Evolutionary conservation across 37 sponge, comb jelly and placozoan genomes (phyloP).

Genomic region (Dysidea cf. avara): DNA sequence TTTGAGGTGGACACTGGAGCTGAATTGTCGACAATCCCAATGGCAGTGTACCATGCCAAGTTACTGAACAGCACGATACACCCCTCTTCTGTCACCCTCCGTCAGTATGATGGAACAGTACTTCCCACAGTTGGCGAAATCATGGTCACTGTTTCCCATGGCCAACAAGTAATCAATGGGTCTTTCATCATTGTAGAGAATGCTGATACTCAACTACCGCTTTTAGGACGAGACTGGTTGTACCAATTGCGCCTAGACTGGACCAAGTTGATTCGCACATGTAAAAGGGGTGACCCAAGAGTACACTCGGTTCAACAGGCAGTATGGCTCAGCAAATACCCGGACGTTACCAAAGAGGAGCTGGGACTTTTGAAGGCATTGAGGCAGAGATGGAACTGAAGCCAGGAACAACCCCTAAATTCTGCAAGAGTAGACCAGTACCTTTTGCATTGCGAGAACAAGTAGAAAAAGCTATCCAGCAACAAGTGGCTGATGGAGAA

Average conservation of each 20-base stretch:
- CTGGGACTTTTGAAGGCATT: neutral
- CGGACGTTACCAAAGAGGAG: neutral
- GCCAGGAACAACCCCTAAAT: neutral
- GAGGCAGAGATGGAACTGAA: slow-evolving; percentile 2
- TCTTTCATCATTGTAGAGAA: neutral
- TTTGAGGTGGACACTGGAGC: slow-evolving; percentile 19
- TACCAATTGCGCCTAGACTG: neutral
- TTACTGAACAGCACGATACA: neutral
- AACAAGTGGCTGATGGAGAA: neutral
- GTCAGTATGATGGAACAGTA: slow-evolving; percentile 1
- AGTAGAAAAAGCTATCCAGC: neutral
- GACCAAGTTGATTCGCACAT: neutral
- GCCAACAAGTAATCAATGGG: neutral
- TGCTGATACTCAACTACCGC: neutral
- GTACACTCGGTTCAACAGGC: slow-evolving; percentile 4
- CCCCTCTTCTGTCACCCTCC: neutral
- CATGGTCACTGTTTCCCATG: neutral
- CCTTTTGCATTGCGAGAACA: slow-evolving; percentile 10
- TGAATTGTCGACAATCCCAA: slow-evolving; percentile 17
- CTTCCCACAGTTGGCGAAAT: neutral
- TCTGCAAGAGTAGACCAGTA: slow-evolving; percentile 9
- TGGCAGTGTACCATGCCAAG: too few species aligned
- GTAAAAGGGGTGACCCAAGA: neutral
- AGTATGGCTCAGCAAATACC: neutral
- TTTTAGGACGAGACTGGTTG: slow-evolving; percentile 1